These are phyloP conservation scores for Cephus nigrinus DNA, from an alignment of 2,888 invertebrate species.

Conservation along the genomic window DNA sequence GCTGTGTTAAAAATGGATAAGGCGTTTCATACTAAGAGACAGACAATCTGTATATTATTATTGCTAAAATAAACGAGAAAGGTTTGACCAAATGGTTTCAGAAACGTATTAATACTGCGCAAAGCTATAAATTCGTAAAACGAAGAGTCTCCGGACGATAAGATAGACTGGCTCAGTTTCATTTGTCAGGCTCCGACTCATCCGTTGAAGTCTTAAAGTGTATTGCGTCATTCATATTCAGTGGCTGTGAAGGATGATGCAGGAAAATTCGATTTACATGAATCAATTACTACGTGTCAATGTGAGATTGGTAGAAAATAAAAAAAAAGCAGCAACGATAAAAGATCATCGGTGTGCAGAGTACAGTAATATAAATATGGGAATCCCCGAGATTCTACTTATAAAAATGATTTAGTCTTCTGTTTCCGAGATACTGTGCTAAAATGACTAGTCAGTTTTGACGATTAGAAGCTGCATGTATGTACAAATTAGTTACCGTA, in stretches of 20 bases:
- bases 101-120: not conserved
- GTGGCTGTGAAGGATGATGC: not conserved
- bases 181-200: not conserved
- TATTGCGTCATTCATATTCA: not conserved
- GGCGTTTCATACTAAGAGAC: not conserved
- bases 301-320: too few relatives aligned
- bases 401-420: not conserved
- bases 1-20: not conserved
- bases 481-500: too few relatives aligned
- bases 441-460: too few relatives aligned
- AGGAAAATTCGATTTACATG: not conserved
- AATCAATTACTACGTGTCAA: not conserved
- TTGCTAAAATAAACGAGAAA: not conserved
- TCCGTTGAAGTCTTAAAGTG: not conserved
- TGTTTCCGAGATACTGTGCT: not conserved
- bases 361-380: too few relatives aligned
- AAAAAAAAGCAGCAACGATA: not conserved
- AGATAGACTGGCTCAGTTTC: not conserved
- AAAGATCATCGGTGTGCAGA: not conserved
- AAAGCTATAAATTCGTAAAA: not conserved
- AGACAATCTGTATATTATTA: not conserved
- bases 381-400: not conserved
- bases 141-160: not conserved
- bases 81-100: not conserved
- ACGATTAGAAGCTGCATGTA: too few relatives aligned